These are phyloP conservation scores for Anodontia alba DNA, from an alignment of 2,888 invertebrate species.

Conservation along the genomic window DNA sequence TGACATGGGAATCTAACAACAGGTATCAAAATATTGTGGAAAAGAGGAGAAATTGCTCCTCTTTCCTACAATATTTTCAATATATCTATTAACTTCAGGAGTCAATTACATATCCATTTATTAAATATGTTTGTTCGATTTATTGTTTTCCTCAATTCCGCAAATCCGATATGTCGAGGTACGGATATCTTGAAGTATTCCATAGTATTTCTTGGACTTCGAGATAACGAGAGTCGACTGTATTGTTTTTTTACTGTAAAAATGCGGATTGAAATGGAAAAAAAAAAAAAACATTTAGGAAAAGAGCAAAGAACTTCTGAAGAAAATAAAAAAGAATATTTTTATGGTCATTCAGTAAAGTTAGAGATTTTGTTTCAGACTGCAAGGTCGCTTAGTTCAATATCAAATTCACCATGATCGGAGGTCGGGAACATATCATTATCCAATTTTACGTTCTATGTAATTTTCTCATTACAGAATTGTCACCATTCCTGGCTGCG, in stretches of 20 bases:
- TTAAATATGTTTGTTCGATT: no score
- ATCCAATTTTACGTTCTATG: background rate
- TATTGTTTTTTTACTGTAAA: background rate
- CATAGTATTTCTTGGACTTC: no score
- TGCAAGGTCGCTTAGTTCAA: background rate
- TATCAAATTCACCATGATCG: background rate
- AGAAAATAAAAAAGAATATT: background rate
- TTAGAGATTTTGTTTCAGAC: background rate
- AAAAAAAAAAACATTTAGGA: background rate
- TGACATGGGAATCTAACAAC: no score
- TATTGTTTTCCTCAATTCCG: no score
- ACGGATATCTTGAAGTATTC: no score
- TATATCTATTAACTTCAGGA: no score
- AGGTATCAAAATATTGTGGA: no score
- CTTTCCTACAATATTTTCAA: no score
- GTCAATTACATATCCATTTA: no score
- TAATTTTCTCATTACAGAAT: background rate
- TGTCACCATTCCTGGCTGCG: background rate
- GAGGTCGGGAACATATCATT: background rate
- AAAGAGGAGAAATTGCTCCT: no score
- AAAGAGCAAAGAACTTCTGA: background rate
- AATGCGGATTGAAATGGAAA: background rate
- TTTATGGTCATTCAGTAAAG: background rate
- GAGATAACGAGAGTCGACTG: no score
- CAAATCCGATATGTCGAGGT: no score